Evolutionary conservation across 2,888 invertebrate species (phyloP).

Genomic region (Diachrysia chrysitis): DNA sequence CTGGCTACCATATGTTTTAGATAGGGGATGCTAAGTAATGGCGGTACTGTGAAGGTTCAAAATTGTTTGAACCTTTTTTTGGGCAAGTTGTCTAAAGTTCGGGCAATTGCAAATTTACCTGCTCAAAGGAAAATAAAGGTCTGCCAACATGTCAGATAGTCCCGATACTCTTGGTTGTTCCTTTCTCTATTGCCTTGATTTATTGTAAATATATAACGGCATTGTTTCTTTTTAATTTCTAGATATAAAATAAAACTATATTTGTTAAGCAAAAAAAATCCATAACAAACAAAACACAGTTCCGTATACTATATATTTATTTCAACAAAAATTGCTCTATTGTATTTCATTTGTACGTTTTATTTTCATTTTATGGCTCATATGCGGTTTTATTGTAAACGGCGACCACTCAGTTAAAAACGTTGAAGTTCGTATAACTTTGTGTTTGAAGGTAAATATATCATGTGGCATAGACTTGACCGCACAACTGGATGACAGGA

Average conservation of each 20-base stretch:
- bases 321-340: conserved; percentile 46
- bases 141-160: conserved; percentile 67
- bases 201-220: conserved; percentile 28
- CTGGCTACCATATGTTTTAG: conserved; percentile 43
- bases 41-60: conserved; percentile 64
- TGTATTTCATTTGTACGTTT: conserved; percentile 57
- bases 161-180: conserved; percentile 57
- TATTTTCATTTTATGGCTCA: conserved; percentile 57
- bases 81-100: conserved; percentile 65
- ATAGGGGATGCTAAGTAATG: conserved; percentile 39
- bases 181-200: conserved; percentile 61
- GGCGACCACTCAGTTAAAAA: conserved; percentile 45
- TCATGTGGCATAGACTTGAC: conserved; percentile 55
- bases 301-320: conserved; percentile 52
- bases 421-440: conserved; percentile 33
- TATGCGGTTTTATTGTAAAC: conserved; percentile 45
- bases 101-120: conserved; percentile 81
- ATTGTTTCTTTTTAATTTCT: conserved; percentile 20
- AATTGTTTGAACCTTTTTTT: conserved; percentile 65
- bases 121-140: no score
- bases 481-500: conserved; percentile 66
- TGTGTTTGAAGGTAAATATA: conserved; percentile 52
- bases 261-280: not conserved
- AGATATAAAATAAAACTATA: conserved; percentile 26
- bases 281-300: conserved; percentile 33